A percentile compares a stretch with the other conserved stretches of the same genome.
These are phyloP conservation scores for Ericerus pela DNA, from an alignment of 1,140 invertebrate genomes.

Conservation along the genomic window DNA sequence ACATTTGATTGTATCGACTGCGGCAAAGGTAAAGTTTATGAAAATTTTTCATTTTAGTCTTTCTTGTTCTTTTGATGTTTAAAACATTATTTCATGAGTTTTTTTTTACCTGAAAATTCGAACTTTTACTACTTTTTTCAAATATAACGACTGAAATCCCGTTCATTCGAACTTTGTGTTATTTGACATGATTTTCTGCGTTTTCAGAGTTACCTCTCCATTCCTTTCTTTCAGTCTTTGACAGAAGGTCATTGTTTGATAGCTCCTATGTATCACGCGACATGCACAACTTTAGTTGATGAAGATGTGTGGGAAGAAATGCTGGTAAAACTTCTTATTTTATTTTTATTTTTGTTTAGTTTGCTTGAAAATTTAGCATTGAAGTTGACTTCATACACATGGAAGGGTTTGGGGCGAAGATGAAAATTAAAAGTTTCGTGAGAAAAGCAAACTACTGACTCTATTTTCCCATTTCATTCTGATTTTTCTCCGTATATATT, in stretches of 20 bases:
- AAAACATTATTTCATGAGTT: no score
- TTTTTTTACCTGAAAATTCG: no score
- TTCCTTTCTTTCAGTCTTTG: constrained; percentile 64
- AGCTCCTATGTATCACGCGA: constrained; percentile 62
- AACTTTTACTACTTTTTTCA: background rate
- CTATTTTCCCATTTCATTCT: no score
- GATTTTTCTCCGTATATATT: no score
- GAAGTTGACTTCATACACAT: no score
- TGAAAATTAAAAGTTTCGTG: no score
- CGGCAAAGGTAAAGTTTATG: constrained; percentile 44
- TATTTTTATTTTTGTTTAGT: constrained; percentile 14
- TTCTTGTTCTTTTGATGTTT: no score
- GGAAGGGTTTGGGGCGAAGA: no score
- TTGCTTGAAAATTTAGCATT: no score
- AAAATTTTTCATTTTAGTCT: no score
- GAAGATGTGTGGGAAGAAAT: constrained; percentile 89
- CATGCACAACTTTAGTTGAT: constrained; percentile 64
- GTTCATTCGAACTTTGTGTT: background rate
- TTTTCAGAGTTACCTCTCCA: constrained; percentile 45
- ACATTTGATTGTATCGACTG: constrained; percentile 71
- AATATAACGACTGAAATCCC: background rate
- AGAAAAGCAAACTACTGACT: no score
- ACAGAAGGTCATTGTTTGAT: constrained; percentile 79
- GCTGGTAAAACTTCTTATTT: constrained; percentile 36
- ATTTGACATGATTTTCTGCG: background rate